Percentiles rank a stretch among this genome's conserved stretches.
These are phyloP conservation scores for Conus canariensis DNA, from an alignment of 2,888 invertebrate species.

Conservation along the genomic window DNA sequence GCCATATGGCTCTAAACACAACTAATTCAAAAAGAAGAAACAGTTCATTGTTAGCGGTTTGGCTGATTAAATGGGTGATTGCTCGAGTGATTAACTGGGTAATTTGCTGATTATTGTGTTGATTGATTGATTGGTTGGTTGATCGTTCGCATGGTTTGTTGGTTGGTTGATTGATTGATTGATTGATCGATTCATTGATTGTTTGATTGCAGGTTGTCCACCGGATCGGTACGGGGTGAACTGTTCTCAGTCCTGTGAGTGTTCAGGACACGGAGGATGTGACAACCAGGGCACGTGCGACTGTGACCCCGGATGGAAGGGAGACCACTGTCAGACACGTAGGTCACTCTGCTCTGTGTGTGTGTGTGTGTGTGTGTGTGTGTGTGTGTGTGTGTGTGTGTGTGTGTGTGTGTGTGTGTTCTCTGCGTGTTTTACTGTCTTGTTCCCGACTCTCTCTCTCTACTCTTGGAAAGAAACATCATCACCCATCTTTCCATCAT, in stretches of 20 bases:
- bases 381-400: neutral
- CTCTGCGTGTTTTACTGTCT: neutral
- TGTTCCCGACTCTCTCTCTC: neutral
- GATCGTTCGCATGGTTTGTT: too few species aligned
- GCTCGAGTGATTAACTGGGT: too few species aligned
- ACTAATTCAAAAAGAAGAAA: too few species aligned
- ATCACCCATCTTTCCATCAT: too few species aligned
- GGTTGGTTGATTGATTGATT: too few species aligned
- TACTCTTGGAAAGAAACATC: too few species aligned
- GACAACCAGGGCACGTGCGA: constrained; percentile 68
- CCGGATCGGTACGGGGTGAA: constrained; percentile 66
- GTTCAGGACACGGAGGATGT: constrained; percentile 66
- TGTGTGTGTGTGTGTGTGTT: neutral
- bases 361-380: neutral
- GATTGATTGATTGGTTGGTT: too few species aligned
- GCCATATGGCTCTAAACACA: too few species aligned
- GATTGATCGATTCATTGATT: too few species aligned
- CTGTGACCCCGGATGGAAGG: constrained; percentile 68
- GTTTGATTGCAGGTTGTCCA: constrained; percentile 64
- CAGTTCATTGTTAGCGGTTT: too few species aligned
- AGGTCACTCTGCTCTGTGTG: constrained; percentile 34
- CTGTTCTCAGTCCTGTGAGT: constrained; percentile 68
- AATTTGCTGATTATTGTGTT: too few species aligned
- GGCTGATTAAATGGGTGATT: too few species aligned
- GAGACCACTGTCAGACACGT: constrained; percentile 62